Conservation (phyloP, 2,797 vertebrate genomes). For the Ctenosaura bakeri region DNA sequence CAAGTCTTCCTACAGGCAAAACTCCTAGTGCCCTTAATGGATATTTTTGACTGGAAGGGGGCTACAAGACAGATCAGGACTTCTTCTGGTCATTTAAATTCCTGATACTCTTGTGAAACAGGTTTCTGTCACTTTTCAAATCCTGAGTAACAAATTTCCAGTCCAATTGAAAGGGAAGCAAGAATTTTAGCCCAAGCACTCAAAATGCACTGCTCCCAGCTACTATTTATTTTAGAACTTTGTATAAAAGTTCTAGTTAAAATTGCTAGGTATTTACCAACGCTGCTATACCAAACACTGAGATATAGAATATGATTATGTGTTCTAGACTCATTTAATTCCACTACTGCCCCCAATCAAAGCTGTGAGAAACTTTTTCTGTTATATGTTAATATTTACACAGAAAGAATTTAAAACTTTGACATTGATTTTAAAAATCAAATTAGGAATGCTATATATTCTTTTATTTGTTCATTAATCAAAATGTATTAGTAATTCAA, state of each 20-base stretch:
- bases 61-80: conserved; percentile 27
- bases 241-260: conserved; percentile 62
- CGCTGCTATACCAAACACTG: conserved; percentile 61
- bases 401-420: conserved; percentile 59
- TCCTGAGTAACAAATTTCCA: conserved; percentile 65
- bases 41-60: neutral
- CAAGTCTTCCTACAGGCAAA: conserved; percentile 33
- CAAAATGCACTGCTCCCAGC: conserved; percentile 52
- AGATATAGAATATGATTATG: conserved; percentile 47
- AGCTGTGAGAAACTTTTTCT: conserved; percentile 59
- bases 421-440: conserved; percentile 16
- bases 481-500: neutral
- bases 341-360: neutral
- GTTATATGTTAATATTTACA: conserved; percentile 40
- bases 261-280: conserved; percentile 64
- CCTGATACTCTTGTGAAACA: conserved; percentile 59
- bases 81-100: conserved; percentile 33
- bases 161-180: conserved; percentile 48
- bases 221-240: conserved; percentile 57
- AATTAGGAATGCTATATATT: neutral
- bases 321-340: conserved; percentile 60
- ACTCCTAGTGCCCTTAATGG: neutral
- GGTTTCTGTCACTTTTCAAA: conserved; percentile 70
- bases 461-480: neutral
- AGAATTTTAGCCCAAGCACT: conserved; percentile 44